These are phyloP conservation scores for Planiliza haematocheilus DNA, from an alignment of 2,113 vertebrate genomes.

Conservation along the genomic window DNA sequence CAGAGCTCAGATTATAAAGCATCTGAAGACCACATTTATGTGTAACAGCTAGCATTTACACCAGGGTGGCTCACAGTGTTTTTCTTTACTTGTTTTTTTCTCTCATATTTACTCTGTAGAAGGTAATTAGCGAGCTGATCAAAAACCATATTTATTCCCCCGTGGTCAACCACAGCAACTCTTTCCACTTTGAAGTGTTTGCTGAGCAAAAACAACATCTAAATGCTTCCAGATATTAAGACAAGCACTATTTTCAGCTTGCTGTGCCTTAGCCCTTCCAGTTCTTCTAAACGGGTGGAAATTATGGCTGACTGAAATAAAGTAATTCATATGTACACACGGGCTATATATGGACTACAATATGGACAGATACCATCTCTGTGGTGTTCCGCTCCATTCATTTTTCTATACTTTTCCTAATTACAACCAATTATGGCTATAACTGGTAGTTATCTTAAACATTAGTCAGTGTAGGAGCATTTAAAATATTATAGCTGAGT, in stretches of 20 bases:
- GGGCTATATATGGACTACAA: slow-evolving; percentile 45
- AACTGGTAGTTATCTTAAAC: slow-evolving; percentile 56
- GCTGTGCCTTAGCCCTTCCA: slow-evolving; percentile 11
- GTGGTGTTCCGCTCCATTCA: slow-evolving; percentile 43
- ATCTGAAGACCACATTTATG: slow-evolving; percentile 63
- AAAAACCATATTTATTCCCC: slow-evolving; percentile 89
- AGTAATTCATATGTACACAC: slow-evolving; percentile 56
- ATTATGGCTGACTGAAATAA: slow-evolving; percentile 59
- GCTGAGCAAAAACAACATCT: slow-evolving; percentile 78
- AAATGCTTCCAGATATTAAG: slow-evolving; percentile 86
- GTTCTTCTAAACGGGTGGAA: slow-evolving; percentile 48
- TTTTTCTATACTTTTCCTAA: slow-evolving; percentile 48
- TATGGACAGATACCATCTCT: slow-evolving; percentile 49
- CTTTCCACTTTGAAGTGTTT: slow-evolving; percentile 85
- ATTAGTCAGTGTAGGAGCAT: slow-evolving; percentile 48
- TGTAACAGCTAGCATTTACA: slow-evolving; percentile 80
- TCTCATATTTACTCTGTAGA: slow-evolving; percentile 87
- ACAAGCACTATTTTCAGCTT: slow-evolving; percentile 62
- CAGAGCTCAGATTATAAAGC: slow-evolving; percentile 42
- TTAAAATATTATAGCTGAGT: slow-evolving; percentile 48
- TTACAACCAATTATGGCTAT: slow-evolving; percentile 51
- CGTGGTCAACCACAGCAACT: slow-evolving; percentile 86
- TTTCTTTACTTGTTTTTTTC: slow-evolving; percentile 58
- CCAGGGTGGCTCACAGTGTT: slow-evolving; percentile 78
- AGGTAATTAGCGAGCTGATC: slow-evolving; percentile 90